Base-by-base conservation (phyloP, 2,888 invertebrate species). In the Drosophila bunnanda region DNA sequence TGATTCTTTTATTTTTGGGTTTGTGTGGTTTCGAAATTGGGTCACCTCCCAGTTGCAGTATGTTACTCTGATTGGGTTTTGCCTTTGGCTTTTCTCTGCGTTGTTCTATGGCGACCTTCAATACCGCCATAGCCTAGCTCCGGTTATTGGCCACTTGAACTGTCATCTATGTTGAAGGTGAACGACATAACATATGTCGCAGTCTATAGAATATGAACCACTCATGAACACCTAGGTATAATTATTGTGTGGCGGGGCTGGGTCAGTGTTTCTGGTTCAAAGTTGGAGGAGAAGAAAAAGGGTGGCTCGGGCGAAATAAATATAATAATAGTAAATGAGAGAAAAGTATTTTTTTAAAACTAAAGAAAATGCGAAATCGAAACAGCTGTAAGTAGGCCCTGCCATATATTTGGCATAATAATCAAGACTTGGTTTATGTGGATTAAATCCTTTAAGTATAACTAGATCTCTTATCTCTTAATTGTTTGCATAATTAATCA, bases 141-240 rank as follows among this genome's bases (percentile, higher is more conserved):
- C 84, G 81, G 79, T 69, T 83, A 78, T 83, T 83, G 84, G 72
- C 76, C 78, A 74, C 62, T 75, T 69, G 52, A 73, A 50, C 64
- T 59, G 71, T 46, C 67, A 75, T 39, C 64, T 38, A 58, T n/a
- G 22, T 32, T 57, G 82, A 82, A 82, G 82, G 88, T 81, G 66
- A 87, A 79, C 88, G 44, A 65, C 53, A 52, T 74, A 60, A 52
- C 58, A 75, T 41, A 60, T 66, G 60, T 60, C 50, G 55, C 53
- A 43, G 56, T 20, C 30, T 22, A 71, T 64, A 25, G 39, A 73
- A 73, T 25, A 48, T 57, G 70, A 41, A 15, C 36, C 25, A 20
- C 30, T 25, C 17, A 32, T 38, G 65, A 48, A 28, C 22, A 28
- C 13, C 17, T n/a, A 13, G 44, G 55, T 48, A 56, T 34, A 48